These are phyloP conservation scores for Pteronotus mesoamericanus DNA, from an alignment of 2,797 vertebrate genomes.

Conservation along the genomic window DNA sequence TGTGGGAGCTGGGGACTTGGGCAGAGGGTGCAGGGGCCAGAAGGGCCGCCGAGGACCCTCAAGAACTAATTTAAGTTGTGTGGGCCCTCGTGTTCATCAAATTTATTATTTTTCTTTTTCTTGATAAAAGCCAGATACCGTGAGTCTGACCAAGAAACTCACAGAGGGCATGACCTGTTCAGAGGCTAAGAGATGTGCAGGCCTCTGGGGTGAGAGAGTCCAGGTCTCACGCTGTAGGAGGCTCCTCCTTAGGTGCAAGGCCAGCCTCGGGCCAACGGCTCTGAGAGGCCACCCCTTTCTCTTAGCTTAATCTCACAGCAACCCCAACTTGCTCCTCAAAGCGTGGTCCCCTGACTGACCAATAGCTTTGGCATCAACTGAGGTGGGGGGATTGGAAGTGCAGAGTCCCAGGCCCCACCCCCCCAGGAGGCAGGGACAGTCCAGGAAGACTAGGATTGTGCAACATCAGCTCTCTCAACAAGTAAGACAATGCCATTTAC, in stretches of 20 bases:
- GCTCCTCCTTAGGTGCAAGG: accelerated
- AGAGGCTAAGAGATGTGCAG: too few relatives aligned
- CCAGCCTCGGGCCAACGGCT: background rate
- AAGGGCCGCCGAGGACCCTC: background rate
- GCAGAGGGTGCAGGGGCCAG: background rate
- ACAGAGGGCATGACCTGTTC: background rate
- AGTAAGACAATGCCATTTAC: background rate
- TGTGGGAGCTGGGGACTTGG: background rate
- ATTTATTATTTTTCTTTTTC: background rate
- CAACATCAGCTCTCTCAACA: background rate
- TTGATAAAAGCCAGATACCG: accelerated
- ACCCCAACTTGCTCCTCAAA: background rate
- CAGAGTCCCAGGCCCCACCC: background rate
- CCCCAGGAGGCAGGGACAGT: background rate
- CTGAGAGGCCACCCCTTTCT: background rate
- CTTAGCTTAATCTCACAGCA: accelerated
- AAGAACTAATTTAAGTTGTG: accelerated
- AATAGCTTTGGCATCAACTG: accelerated
- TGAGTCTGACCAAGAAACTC: background rate
- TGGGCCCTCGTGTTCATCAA: background rate
- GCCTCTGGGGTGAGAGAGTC: background rate
- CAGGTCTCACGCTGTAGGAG: accelerated
- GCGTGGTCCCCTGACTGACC: background rate
- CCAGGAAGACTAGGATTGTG: background rate
- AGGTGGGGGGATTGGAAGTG: background rate